phyloP scores from a whole-genome alignment of 2,113 vertebrate species.

The Sphyrna mokarran region DNA sequence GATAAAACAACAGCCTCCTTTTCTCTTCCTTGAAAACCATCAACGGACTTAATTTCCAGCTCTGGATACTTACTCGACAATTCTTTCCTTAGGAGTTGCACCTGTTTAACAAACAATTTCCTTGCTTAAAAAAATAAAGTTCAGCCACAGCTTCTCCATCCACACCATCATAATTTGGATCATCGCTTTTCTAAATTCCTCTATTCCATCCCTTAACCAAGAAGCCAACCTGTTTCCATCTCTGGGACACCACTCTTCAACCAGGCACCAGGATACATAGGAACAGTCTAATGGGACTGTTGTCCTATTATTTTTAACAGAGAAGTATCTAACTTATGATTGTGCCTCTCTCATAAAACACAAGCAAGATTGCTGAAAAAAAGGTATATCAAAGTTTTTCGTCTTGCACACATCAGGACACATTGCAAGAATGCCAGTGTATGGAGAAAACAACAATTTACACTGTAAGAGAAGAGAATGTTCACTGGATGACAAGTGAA shows the following conservation, averaged over 20 bases:
- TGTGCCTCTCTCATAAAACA: background rate
- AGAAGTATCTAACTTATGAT: background rate
- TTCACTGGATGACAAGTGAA: too few species aligned
- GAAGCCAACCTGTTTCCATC: background rate
- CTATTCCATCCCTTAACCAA: background rate
- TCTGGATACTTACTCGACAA: constrained; percentile 66
- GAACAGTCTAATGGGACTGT: too few species aligned
- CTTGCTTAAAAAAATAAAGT: background rate
- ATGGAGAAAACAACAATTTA: too few species aligned
- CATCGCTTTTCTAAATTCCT: background rate
- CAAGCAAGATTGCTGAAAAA: too few species aligned
- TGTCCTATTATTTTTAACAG: background rate
- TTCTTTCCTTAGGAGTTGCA: constrained; percentile 82
- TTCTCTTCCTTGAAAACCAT: constrained; percentile 93
- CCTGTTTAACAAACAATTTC: constrained; percentile 53
- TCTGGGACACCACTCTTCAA: background rate
- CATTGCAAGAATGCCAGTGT: too few species aligned
- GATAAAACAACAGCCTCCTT: constrained; percentile 90
- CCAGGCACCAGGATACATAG: background rate
- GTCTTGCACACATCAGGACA: too few species aligned
- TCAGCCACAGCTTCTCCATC: background rate
- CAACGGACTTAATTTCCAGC: constrained; percentile 87
- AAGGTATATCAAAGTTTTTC: too few species aligned
- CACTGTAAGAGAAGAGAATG: too few species aligned
- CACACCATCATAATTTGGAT: background rate